Conservation (phyloP, 2,888 invertebrate genomes). For the Andrena flavipes region DNA sequence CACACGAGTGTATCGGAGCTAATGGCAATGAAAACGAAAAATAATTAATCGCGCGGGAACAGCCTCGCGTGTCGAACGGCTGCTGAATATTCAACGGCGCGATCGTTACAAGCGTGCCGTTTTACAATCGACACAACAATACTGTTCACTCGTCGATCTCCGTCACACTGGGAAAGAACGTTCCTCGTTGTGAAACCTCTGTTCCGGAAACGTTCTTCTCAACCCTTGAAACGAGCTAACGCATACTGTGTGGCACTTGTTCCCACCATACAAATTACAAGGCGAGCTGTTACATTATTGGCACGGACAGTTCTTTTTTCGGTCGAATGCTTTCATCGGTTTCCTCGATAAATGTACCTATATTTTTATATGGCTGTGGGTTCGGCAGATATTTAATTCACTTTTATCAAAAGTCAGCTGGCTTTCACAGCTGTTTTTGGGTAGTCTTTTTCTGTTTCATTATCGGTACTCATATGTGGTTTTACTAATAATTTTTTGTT, state of each 20-base stretch:
- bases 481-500: no score
- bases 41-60: neutral
- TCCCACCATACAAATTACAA: neutral
- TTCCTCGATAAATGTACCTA: no score
- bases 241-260: neutral
- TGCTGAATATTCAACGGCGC: slow-evolving; percentile 7
- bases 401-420: neutral
- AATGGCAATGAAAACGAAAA: neutral
- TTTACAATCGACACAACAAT: neutral
- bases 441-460: neutral
- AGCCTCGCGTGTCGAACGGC: neutral
- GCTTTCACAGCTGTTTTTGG: neutral
- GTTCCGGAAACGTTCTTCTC: neutral
- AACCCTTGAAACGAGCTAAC: neutral
- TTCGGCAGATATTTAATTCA: neutral
- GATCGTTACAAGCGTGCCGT: neutral
- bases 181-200: neutral
- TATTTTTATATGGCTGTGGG: neutral
- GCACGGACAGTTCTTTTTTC: neutral
- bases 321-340: neutral
- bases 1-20: neutral
- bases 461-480: no score
- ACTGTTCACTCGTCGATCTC: neutral
- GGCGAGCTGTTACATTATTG: neutral
- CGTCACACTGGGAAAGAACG: neutral